Conservation (phyloP, 2,888 invertebrate genomes). For the Tholera decimalis region DNA sequence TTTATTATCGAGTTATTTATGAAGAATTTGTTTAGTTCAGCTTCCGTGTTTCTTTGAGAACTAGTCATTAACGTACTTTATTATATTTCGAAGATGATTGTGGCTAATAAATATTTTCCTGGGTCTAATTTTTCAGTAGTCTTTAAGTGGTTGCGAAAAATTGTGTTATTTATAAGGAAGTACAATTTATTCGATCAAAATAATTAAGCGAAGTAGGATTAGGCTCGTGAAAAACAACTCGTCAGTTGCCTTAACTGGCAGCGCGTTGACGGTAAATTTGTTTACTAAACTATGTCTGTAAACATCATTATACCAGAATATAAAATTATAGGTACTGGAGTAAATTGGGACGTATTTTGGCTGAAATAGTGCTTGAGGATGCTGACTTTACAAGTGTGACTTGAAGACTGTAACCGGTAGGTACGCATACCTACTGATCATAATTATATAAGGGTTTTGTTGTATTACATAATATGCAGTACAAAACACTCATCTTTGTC, state of each 20-base stretch:
- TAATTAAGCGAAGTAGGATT: background rate
- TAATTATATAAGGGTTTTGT: too few species aligned
- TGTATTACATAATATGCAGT: too few species aligned
- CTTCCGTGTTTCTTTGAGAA: slow-evolving; percentile 39
- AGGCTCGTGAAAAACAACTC: slow-evolving; percentile 14
- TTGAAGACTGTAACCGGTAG: too few species aligned
- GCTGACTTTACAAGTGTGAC: too few species aligned
- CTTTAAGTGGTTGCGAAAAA: background rate
- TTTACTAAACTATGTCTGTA: slow-evolving; percentile 1
- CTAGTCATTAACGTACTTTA: slow-evolving; percentile 4
- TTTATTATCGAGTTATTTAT: slow-evolving; percentile 60
- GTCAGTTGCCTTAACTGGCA: slow-evolving; percentile 1
- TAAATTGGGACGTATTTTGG: background rate
- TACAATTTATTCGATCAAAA: slow-evolving; percentile 1
- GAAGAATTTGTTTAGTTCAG: slow-evolving; percentile 36
- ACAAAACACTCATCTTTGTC: too few species aligned
- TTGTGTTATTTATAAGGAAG: slow-evolving; percentile 10
- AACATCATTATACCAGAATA: background rate
- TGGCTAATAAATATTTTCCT: slow-evolving; percentile 26
- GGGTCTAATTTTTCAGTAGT: slow-evolving; percentile 18
- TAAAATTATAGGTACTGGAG: background rate
- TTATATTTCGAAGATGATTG: slow-evolving; percentile 3
- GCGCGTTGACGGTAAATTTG: background rate
- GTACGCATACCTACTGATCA: too few species aligned
- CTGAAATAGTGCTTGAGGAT: background rate